These are phyloP conservation scores for Cladorhizidae sp. DNA, from an alignment of 37 sponge, comb jelly and placozoan species.

Conservation along the genomic window DNA sequence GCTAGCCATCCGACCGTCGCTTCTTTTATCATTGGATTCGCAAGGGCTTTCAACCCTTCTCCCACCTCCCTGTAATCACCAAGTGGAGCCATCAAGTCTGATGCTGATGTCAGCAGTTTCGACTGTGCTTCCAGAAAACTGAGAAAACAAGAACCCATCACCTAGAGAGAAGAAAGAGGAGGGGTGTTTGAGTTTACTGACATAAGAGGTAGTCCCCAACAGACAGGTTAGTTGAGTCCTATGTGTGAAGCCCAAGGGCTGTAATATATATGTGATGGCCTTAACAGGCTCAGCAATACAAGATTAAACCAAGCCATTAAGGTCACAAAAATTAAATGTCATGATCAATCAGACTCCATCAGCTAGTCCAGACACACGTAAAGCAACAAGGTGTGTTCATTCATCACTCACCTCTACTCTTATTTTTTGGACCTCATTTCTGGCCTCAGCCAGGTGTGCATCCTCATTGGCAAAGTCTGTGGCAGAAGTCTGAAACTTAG, in stretches of 20 bases:
- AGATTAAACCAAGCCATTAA: background rate
- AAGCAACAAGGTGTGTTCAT: background rate
- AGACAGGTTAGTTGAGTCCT: no score
- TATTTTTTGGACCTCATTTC: conserved; percentile 46
- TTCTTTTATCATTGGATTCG: conserved; percentile 33
- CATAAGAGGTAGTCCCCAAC: no score
- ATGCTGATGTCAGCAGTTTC: conserved; percentile 28
- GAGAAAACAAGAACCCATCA: conserved; percentile 69
- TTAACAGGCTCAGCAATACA: no score
- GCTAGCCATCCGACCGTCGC: conserved; percentile 75
- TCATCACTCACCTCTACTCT: conserved; percentile 52
- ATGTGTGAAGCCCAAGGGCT: background rate
- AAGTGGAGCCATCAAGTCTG: conserved; percentile 61
- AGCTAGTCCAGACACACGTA: background rate
- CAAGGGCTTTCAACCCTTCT: conserved; percentile 21
- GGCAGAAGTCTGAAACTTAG: conserved; percentile 43
- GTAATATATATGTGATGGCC: no score
- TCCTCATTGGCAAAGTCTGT: conserved; percentile 59
- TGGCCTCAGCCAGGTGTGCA: conserved; percentile 28
- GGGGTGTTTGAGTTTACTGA: no score
- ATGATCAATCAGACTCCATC: no score
- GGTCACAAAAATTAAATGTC: background rate
- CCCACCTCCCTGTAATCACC: conserved; percentile 65
- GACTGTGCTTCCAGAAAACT: conserved; percentile 57
- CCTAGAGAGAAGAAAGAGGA: conserved; percentile 25